Percentiles rank a stretch among this genome's conserved stretches.
Evolutionary conservation across 2,113 vertebrate species (phyloP).

Genomic region (Trichomycterus rosablanca): DNA sequence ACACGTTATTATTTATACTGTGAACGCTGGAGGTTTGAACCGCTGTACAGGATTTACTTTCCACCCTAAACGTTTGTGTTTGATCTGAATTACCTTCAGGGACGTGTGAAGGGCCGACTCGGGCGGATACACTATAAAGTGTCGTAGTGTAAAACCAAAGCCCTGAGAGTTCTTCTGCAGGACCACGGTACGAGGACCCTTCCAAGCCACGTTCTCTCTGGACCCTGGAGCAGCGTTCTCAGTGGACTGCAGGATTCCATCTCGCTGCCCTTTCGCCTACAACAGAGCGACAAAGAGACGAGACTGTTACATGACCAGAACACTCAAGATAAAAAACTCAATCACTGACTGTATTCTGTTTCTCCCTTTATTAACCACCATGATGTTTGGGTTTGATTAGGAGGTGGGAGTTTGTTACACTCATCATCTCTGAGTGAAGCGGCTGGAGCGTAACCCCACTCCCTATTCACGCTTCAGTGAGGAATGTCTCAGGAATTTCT

Average conservation of each 20-base stretch:
- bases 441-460: slow-evolving; percentile 19
- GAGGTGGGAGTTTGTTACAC: slow-evolving; percentile 1
- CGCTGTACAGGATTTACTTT: too few relatives aligned
- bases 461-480: slow-evolving; percentile 28
- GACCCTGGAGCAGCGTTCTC: slow-evolving; percentile 61
- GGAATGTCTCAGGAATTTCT: slow-evolving; percentile 56
- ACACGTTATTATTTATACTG: too few relatives aligned
- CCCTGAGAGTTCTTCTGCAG: slow-evolving; percentile 84
- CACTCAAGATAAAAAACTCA: too few relatives aligned
- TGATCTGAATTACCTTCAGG: slow-evolving; percentile 69
- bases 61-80: too few relatives aligned
- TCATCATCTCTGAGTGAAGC: not conserved
- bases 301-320: slow-evolving; percentile 1
- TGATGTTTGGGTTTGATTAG: slow-evolving; percentile 1
- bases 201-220: slow-evolving; percentile 70
- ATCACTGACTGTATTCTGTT: too few relatives aligned
- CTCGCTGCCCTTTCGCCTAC: slow-evolving; percentile 69
- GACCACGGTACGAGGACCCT: slow-evolving; percentile 72
- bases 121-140: slow-evolving; percentile 95
- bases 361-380: not conserved
- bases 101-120: slow-evolving; percentile 74
- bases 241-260: slow-evolving; percentile 70
- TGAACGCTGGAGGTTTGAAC: too few relatives aligned
- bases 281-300: slow-evolving; percentile 15
- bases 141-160: slow-evolving; percentile 93